These are phyloP conservation scores for Cinara cedri DNA, from an alignment of 2,888 invertebrate species.

Conservation along the genomic window DNA sequence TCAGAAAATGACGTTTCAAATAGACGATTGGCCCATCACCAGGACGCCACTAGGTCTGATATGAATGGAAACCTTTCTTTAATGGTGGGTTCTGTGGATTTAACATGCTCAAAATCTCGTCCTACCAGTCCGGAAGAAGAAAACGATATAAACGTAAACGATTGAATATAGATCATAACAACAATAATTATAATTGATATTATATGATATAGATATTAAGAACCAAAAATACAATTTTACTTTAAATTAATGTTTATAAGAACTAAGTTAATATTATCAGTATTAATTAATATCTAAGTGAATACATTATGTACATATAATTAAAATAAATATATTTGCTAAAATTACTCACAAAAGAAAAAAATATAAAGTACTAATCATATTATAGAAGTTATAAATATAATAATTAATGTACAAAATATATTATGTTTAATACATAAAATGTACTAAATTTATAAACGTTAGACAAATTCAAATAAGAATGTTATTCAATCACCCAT, in stretches of 20 bases:
- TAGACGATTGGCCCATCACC: slow-evolving; percentile 32
- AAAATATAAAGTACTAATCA: background rate
- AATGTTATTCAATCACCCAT: background rate
- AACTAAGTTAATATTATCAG: background rate
- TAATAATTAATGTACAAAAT: background rate
- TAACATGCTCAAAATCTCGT: slow-evolving; percentile 47
- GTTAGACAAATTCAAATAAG: background rate
- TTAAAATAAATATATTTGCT: background rate
- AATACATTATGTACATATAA: slow-evolving; percentile 13
- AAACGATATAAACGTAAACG: slow-evolving; percentile 52
- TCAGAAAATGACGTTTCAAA: slow-evolving; percentile 33
- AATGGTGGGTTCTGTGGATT: slow-evolving; percentile 46
- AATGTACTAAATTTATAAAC: background rate
- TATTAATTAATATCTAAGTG: background rate
- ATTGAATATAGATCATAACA: slow-evolving; percentile 23
- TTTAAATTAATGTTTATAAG: slow-evolving; percentile 10
- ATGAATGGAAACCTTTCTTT: slow-evolving; percentile 49
- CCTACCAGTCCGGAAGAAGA: slow-evolving; percentile 42
- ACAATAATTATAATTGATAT: background rate
- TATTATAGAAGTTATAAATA: too few relatives aligned
- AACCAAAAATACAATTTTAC: slow-evolving; percentile 1
- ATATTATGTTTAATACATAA: background rate
- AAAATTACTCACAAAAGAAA: background rate
- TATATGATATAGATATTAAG: background rate
- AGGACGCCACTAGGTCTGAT: slow-evolving; percentile 25